Percentiles rank a stretch among this genome's conserved stretches.
phyloP scores from a whole-genome alignment of 2,888 invertebrate species.

The Pediacus dermestoides region DNA sequence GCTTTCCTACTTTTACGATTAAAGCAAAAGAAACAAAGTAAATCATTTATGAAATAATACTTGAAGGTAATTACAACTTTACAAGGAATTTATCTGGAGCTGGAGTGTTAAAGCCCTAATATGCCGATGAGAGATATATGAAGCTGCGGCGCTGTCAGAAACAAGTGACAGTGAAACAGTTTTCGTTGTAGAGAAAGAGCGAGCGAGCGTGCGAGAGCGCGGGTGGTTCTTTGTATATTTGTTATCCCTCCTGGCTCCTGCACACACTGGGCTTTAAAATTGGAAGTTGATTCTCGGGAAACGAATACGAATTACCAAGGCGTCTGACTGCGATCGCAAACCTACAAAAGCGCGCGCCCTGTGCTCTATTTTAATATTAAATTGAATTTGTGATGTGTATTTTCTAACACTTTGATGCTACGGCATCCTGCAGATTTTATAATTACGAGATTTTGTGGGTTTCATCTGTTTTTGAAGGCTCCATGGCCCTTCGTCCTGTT shows the following conservation, averaged over 20 bases:
- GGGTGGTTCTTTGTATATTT: slow-evolving; percentile 1
- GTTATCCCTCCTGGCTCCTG: background rate
- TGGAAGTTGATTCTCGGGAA: slow-evolving; percentile 28
- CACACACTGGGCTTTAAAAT: slow-evolving; percentile 29
- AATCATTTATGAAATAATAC: slow-evolving; percentile 22
- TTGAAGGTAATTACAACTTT: slow-evolving; percentile 24
- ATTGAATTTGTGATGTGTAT: slow-evolving; percentile 47
- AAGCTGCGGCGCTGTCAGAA: slow-evolving; percentile 33
- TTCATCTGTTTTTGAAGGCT: slow-evolving; percentile 31
- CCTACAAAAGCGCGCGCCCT: slow-evolving; percentile 33
- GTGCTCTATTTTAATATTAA: slow-evolving; percentile 45
- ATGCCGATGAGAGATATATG: slow-evolving; percentile 37
- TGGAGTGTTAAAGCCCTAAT: slow-evolving; percentile 28
- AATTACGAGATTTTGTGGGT: slow-evolving; percentile 40
- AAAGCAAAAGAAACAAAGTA: too few species aligned
- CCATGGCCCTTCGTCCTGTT: too few species aligned
- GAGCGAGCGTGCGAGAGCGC: background rate
- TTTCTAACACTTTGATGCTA: slow-evolving; percentile 46
- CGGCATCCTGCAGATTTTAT: slow-evolving; percentile 45
- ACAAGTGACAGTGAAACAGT: slow-evolving; percentile 33
- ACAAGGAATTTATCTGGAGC: slow-evolving; percentile 24
- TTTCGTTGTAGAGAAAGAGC: too few species aligned
- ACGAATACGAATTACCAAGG: slow-evolving; percentile 32
- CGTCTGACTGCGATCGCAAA: slow-evolving; percentile 35
- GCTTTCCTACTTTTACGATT: too few species aligned